Conservation (phyloP, 2,113 vertebrate genomes). For the Herpailurus yagouaroundi region DNA sequence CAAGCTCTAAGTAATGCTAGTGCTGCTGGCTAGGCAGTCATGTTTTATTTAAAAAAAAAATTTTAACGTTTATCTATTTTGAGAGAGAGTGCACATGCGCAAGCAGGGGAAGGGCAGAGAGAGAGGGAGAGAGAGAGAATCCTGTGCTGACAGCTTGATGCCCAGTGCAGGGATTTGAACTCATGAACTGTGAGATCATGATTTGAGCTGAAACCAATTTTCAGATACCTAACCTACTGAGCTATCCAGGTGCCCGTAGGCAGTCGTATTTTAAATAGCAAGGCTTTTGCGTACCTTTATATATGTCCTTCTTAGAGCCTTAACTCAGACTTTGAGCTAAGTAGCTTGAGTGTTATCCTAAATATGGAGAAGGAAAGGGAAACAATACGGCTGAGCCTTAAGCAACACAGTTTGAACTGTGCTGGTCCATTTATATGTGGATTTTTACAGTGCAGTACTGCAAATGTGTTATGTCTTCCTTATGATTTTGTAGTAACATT, state of each 20-base stretch:
- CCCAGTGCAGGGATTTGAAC: not conserved
- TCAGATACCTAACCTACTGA: not conserved
- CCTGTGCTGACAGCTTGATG: too few species aligned
- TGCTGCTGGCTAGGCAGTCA: not conserved
- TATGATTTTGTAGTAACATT: not conserved
- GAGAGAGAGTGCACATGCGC: too few species aligned
- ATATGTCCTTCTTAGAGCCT: not conserved
- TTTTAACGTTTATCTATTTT: too few species aligned
- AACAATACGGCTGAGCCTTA: not conserved
- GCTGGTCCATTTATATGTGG: not conserved
- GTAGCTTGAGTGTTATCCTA: constrained; percentile 13
- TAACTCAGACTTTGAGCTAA: constrained; percentile 26
- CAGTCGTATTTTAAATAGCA: constrained; percentile 22
- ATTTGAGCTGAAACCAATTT: not conserved
- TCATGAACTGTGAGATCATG: not conserved
- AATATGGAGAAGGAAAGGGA: not conserved
- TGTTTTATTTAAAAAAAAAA: not conserved
- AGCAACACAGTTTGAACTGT: not conserved
- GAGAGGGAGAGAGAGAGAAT: too few species aligned
- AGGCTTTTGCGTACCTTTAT: not conserved
- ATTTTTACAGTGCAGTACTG: not conserved
- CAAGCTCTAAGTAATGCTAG: not conserved
- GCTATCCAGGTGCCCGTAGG: not conserved
- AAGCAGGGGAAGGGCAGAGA: too few species aligned
- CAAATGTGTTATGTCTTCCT: not conserved